These are phyloP conservation scores for Phaetusa simplex DNA, from an alignment of 2,113 vertebrate genomes.

Conservation along the genomic window DNA sequence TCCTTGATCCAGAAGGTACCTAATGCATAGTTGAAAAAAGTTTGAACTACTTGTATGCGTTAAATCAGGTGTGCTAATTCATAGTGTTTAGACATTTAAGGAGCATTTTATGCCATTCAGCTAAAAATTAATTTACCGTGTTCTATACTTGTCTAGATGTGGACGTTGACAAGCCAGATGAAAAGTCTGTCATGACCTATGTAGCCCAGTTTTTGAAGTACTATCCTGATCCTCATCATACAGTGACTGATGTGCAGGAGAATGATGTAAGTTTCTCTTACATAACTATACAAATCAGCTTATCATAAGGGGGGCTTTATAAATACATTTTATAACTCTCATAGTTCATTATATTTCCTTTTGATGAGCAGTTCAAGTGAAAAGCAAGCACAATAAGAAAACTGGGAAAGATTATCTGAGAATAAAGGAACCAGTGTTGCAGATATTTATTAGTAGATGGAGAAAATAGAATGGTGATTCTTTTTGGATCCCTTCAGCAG, in stretches of 20 bases:
- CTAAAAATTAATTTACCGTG: neutral
- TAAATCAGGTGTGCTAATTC: neutral
- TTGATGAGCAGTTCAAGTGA: neutral
- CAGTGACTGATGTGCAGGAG: conserved; percentile 71
- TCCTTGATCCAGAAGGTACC: conserved; percentile 95
- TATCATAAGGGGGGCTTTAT: neutral
- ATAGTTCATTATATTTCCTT: neutral
- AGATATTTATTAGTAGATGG: neutral
- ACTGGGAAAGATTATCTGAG: neutral
- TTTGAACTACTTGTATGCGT: neutral
- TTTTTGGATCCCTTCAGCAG: neutral
- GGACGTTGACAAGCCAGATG: conserved; percentile 98
- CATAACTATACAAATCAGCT: neutral
- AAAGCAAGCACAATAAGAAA: neutral
- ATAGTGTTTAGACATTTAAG: neutral
- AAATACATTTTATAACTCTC: neutral
- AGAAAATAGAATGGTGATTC: neutral
- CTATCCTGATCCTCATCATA: conserved; percentile 80
- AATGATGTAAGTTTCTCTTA: conserved; percentile 78
- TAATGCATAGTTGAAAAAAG: neutral
- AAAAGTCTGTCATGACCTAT: conserved; percentile 98
- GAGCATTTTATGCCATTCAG: neutral
- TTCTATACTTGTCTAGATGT: conserved; percentile 81
- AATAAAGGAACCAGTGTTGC: neutral
- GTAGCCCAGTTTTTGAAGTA: conserved; percentile 96